Percentiles rank a stretch among this genome's conserved stretches.
Conservation (phyloP, 1,140 invertebrate genomes). For the Aphaenogaster ashmeadi region DNA sequence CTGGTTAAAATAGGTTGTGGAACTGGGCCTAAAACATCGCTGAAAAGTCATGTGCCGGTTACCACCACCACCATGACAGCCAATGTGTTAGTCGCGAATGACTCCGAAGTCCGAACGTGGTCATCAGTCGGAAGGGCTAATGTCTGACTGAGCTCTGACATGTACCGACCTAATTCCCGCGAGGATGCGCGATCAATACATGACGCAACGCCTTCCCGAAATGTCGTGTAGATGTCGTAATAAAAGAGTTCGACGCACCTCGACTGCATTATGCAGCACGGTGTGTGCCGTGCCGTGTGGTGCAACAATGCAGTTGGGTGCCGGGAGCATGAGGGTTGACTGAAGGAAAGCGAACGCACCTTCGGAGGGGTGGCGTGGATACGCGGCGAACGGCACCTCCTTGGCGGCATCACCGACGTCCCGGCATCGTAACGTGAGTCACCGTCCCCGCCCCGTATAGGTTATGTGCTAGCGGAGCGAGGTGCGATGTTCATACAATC, state of each 20-base stretch:
- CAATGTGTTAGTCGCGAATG: no score
- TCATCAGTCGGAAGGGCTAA: no score
- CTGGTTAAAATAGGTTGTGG: no score
- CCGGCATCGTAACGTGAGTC: constrained; percentile 49
- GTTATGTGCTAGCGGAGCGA: constrained; percentile 36
- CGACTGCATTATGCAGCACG: background rate
- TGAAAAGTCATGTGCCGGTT: no score
- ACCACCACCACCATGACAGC: no score
- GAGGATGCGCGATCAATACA: constrained; percentile 5
- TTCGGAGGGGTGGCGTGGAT: background rate
- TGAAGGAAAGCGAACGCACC: background rate
- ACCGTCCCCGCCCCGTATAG: constrained; percentile 36
- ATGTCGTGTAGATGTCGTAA: constrained; percentile 59
- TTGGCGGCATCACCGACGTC: background rate
- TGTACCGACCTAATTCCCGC: constrained; percentile 8
- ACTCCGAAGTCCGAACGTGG: no score
- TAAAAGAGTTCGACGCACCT: background rate
- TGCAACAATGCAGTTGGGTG: background rate
- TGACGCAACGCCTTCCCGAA: background rate
- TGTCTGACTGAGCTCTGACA: background rate
- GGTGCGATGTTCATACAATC: no score
- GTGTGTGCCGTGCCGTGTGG: no score
- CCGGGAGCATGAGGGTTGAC: background rate
- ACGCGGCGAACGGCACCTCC: background rate
- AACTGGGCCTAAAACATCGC: no score